phyloP scores from a whole-genome alignment of 2,113 vertebrate genomes.

The Dermatemys mawii region DNA sequence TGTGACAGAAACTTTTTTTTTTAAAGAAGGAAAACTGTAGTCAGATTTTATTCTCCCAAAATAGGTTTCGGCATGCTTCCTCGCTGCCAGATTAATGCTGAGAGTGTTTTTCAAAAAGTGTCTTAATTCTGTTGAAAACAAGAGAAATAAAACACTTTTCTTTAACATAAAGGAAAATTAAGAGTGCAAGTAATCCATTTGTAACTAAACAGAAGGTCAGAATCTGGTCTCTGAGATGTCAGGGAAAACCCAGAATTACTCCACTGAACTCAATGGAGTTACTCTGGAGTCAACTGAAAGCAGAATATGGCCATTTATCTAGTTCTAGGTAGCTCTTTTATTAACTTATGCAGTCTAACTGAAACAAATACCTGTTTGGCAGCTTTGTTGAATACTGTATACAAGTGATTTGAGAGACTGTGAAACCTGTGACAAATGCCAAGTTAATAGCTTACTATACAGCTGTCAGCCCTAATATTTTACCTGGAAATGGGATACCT shows the following conservation, averaged over 20 bases:
- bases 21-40: conserved; percentile 54
- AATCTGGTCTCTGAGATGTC: conserved; percentile 7
- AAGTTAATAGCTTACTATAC: neutral
- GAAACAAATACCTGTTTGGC: neutral
- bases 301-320: neutral
- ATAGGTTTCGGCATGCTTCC: neutral
- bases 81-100: conserved; percentile 57
- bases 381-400: neutral
- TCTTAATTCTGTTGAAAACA: conserved; percentile 25
- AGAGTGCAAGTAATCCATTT: neutral
- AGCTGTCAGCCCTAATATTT: neutral
- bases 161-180: neutral
- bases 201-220: conserved; percentile 8
- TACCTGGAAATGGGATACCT: neutral
- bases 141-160: neutral
- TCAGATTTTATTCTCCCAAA: conserved; percentile 63
- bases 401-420: neutral
- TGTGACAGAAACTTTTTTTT: conserved; percentile 49
- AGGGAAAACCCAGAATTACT: neutral
- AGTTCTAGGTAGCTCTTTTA: neutral
- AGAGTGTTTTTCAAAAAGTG: conserved; percentile 11
- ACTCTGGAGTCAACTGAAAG: neutral
- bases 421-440: neutral
- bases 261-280: neutral
- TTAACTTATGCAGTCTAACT: too few relatives aligned